phyloP scores from a whole-genome alignment of 2,113 vertebrate genomes.

The Chionis minor region DNA sequence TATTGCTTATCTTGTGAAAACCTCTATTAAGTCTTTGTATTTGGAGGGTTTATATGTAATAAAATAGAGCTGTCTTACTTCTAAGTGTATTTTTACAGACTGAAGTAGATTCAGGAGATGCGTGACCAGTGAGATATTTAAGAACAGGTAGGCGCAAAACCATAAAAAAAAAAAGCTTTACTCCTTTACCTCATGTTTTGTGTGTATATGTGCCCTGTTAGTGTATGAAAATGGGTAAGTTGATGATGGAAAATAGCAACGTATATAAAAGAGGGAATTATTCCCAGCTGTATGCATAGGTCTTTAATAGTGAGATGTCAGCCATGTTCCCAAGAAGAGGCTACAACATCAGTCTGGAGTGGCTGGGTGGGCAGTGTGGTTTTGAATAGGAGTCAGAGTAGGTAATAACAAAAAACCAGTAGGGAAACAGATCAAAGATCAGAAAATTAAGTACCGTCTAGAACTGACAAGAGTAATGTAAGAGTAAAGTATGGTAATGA shows the following conservation, averaged over 20 bases:
- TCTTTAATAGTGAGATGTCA: not conserved
- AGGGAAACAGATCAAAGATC: not conserved
- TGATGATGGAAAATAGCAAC: not conserved
- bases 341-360: not conserved
- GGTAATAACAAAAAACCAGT: not conserved
- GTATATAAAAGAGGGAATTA: not conserved
- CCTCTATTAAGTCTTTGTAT: conserved; percentile 48
- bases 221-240: not conserved
- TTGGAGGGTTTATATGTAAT: conserved; percentile 54
- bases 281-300: not conserved
- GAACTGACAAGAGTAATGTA: not conserved
- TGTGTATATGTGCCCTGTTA: not conserved
- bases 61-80: conserved; percentile 51
- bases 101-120: not conserved
- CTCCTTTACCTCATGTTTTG: not conserved
- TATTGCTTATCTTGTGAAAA: conserved; percentile 55
- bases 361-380: not conserved
- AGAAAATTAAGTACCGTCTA: not conserved
- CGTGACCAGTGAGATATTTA: not conserved
- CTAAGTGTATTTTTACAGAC: conserved; percentile 24
- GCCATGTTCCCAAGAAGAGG: not conserved
- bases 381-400: not conserved
- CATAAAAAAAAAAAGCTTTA: not conserved
- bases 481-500: not conserved
- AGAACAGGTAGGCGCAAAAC: not conserved